Evolutionary conservation across 2,888 invertebrate species (phyloP).

Genomic region (Caenorhabditis wallacei): DNA sequence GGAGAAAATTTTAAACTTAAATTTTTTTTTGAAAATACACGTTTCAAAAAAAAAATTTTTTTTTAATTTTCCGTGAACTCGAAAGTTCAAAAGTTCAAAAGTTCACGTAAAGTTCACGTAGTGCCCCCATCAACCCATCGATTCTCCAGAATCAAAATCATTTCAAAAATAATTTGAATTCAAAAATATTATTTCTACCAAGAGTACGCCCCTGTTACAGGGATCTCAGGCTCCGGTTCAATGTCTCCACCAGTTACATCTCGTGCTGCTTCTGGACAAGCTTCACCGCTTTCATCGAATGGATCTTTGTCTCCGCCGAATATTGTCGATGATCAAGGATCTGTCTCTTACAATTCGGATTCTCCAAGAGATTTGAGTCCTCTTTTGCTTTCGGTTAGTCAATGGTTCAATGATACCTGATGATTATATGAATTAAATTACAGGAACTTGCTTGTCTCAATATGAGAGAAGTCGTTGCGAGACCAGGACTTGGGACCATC

Average conservation of each 20-base stretch:
- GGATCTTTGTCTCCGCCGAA: constrained; percentile 63
- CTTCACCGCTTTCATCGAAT: constrained; percentile 57
- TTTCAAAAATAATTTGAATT: constrained; percentile 1
- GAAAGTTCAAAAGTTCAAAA: background rate
- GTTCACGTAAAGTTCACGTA: constrained; percentile 6
- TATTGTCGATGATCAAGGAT: constrained; percentile 32
- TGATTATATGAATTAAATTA: no score
- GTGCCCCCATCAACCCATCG: background rate
- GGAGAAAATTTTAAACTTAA: no score
- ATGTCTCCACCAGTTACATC: constrained; percentile 59
- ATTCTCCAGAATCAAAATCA: background rate
- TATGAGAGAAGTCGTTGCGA: constrained; percentile 72
- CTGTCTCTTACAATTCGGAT: constrained; percentile 51
- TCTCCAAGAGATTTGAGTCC: constrained; percentile 69
- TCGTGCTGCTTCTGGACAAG: constrained; percentile 53
- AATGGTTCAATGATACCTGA: no score
- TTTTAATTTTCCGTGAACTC: background rate
- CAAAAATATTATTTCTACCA: constrained; percentile 6
- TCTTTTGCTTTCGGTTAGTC: constrained; percentile 55
- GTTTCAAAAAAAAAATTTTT: no score
- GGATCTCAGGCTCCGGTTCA: constrained; percentile 68
- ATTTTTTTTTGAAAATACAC: no score
- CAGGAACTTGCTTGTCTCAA: constrained; percentile 75
- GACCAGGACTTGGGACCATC: constrained; percentile 74
- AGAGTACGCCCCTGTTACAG: constrained; percentile 56